Evolutionary conservation across 2,113 vertebrate genomes (phyloP).

Genomic region (Tenrec ecaudatus): DNA sequence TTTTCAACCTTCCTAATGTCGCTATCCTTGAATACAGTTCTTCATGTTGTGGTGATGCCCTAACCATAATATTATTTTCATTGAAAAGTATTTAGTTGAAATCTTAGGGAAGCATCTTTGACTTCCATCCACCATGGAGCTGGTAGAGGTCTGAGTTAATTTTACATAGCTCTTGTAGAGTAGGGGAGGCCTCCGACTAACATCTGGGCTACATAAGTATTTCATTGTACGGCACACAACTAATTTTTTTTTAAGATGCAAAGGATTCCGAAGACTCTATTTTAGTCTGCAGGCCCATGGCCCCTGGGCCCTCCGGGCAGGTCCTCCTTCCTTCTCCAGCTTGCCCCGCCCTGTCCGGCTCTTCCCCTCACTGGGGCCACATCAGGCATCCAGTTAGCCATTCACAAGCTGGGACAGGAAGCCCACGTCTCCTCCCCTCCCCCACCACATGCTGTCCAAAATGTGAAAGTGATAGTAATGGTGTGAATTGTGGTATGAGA

Average conservation of each 20-base stretch:
- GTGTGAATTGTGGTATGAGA: conserved; percentile 22
- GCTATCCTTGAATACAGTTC: too few relatives aligned
- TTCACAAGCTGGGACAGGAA: not conserved
- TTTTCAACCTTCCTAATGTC: too few relatives aligned
- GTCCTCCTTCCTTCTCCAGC: not conserved
- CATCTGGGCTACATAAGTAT: conserved; percentile 74
- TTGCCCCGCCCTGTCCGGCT: not conserved
- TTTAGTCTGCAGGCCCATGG: not conserved
- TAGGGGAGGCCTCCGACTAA: conserved; percentile 56
- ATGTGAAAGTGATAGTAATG: not conserved
- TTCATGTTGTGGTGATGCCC: too few relatives aligned
- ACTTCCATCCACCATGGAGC: not conserved
- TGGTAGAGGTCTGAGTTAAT: not conserved
- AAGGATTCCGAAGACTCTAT: conserved; percentile 43
- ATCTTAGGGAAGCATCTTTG: not conserved
- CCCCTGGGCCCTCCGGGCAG: not conserved
- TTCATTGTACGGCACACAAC: conserved; percentile 1
- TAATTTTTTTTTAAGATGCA: conserved; percentile 5
- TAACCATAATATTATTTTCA: too few relatives aligned
- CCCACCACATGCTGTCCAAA: not conserved
- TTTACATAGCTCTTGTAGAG: not conserved
- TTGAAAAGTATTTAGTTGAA: not conserved
- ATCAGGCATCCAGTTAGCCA: accelerated
- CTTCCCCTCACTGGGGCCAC: accelerated
- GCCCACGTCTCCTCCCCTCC: not conserved